Conservation (phyloP, 2,113 vertebrate species). For the Lichenostomus cassidix region DNA sequence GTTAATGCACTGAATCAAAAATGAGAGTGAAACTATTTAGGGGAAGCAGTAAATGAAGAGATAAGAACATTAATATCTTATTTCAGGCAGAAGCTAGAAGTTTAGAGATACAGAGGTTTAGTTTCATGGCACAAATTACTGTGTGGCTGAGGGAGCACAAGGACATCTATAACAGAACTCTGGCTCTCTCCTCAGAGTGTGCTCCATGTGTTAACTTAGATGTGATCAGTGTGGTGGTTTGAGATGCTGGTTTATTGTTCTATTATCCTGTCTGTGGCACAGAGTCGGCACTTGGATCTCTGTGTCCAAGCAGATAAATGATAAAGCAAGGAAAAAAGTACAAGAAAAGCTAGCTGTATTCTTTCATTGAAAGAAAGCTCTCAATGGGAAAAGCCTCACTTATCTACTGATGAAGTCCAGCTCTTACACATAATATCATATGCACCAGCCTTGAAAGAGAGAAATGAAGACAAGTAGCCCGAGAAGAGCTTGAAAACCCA, state of each 20-base stretch:
- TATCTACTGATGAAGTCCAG: neutral
- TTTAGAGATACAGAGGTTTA: neutral
- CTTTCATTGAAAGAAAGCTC: neutral
- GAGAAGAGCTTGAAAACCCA: neutral
- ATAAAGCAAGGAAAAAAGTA: neutral
- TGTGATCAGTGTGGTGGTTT: neutral
- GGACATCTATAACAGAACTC: neutral
- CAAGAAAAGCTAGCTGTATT: neutral
- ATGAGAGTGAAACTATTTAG: neutral
- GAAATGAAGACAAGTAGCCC: neutral
- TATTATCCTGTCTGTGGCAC: rapidly evolving
- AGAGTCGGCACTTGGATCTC: rapidly evolving
- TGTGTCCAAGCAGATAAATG: too few species aligned
- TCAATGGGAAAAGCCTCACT: neutral
- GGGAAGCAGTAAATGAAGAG: neutral
- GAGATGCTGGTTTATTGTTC: neutral
- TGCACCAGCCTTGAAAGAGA: neutral
- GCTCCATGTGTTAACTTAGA: neutral
- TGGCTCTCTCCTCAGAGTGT: neutral
- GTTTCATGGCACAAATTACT: neutral
- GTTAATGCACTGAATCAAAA: neutral
- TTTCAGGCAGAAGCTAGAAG: neutral
- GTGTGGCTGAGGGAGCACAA: neutral
- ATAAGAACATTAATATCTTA: neutral
- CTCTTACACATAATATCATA: neutral